Evolutionary conservation across 92 coral and sea anemone species (phyloP), one percentile per base, ranked within the genome.

Genomic region (Phenganax stokvisi): DNA sequence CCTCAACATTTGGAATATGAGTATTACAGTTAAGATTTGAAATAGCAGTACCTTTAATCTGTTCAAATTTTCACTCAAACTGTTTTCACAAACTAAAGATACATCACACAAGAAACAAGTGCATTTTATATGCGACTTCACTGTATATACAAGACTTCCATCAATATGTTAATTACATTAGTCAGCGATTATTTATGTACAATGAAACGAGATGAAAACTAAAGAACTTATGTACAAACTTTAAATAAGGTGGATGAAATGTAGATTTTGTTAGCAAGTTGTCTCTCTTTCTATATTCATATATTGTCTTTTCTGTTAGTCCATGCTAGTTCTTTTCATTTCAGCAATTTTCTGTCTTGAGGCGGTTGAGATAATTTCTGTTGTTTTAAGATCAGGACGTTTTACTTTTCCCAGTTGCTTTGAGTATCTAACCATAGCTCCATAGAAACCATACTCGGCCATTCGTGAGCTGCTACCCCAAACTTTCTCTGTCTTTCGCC

Each of bases 401-500:
- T 79, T 79, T 8, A 79, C 57, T 64, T 79, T 79, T 37, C 74
- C 83, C 51, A 79, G 62, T 57, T 79, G 73, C 53, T 79, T 79
- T 0, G 98, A 94, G 84, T 94, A 97, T 51, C 98, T 88, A 61
- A 94, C 98, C 98, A 92, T 94, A 7, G 98, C 98, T 52, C 98
- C 98, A 74, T 94, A 94, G 25, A 94, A 85, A 7, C 96, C 98
- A 81, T 94, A 94, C 85, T 94, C 98, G 1, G 98, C 98, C 98
- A 94, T 94, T 51, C 92, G 88, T 0, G 98, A 94, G 64, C 98
- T 94, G 88, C 92, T 91, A 7, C 98, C 98, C 98, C 98, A 94
- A 52, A 96, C 90, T 52, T 94, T 94, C 68, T 94, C 98, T 79
- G 92, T 94, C 86, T 94, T 94, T 9, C 98, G 88, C 98, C 98